Percentiles rank a stretch among this genome's conserved stretches.
Conservation (phyloP, 2,888 invertebrate species). For the Metallyticus violacea region DNA sequence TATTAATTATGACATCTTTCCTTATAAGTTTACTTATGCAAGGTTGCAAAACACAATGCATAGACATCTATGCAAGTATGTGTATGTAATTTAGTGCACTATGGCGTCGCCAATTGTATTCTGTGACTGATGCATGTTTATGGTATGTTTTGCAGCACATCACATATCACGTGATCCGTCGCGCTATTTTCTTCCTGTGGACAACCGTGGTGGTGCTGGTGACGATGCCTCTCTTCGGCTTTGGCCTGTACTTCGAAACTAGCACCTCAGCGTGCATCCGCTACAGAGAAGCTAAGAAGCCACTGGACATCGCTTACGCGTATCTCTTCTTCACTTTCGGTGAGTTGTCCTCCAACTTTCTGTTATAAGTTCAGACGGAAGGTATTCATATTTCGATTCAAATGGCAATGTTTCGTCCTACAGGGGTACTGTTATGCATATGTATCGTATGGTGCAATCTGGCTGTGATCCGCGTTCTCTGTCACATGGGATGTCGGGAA, state of each 20-base stretch:
- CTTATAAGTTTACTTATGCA: too few relatives aligned
- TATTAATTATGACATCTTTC: too few relatives aligned
- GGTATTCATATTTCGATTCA: too few relatives aligned
- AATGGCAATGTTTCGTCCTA: conserved; percentile 26
- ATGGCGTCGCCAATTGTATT: too few relatives aligned
- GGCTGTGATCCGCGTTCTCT: conserved; percentile 74
- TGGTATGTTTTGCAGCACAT: conserved; percentile 68
- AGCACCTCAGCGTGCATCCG: conserved; percentile 57
- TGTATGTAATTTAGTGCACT: too few relatives aligned
- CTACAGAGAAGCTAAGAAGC: conserved; percentile 66
- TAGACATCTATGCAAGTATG: too few relatives aligned
- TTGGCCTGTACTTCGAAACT: conserved; percentile 68
- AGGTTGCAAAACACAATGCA: too few relatives aligned
- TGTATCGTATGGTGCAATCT: conserved; percentile 80
- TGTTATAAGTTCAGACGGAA: too few relatives aligned
- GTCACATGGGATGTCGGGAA: conserved; percentile 50
- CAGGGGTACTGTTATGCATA: conserved; percentile 68
- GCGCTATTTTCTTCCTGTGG: conserved; percentile 68
- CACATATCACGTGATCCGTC: conserved; percentile 72
- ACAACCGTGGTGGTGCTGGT: conserved; percentile 66
- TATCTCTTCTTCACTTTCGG: conserved; percentile 74
- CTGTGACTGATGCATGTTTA: not conserved
- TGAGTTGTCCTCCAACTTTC: conserved; percentile 50
- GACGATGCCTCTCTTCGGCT: conserved; percentile 70
- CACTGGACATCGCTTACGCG: conserved; percentile 69